Evolutionary conservation across 2,797 vertebrate genomes (phyloP).

Genomic region (Emys orbicularis): DNA sequence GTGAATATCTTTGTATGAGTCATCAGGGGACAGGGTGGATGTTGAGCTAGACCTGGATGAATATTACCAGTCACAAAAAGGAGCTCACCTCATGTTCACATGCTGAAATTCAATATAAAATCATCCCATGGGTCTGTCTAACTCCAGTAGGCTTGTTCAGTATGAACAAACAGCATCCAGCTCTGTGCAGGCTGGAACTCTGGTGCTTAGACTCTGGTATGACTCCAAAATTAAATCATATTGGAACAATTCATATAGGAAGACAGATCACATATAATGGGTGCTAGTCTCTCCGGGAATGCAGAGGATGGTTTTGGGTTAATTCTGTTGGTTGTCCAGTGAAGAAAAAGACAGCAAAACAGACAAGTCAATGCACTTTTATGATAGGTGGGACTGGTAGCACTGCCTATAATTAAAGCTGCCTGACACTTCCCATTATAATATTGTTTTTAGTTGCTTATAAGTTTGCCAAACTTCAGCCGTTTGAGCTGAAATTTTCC

Average conservation of each 20-base stretch:
- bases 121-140: background rate
- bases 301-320: background rate
- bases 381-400: background rate
- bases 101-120: background rate
- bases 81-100: background rate
- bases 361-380: background rate
- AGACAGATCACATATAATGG: background rate
- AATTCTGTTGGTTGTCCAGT: background rate
- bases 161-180: background rate
- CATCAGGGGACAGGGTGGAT: background rate
- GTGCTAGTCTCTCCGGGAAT: fast-evolving
- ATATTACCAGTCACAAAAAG: background rate
- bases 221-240: background rate
- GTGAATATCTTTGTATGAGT: background rate
- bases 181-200: background rate
- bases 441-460: fast-evolving
- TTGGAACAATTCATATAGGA: background rate
- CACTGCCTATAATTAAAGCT: background rate
- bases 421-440: background rate
- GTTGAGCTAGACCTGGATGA: background rate
- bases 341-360: background rate
- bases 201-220: background rate
- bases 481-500: background rate
- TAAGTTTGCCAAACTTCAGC: background rate
- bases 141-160: fast-evolving